Percentiles rank a stretch among this genome's conserved stretches.
Conservation (phyloP, 2,888 invertebrate genomes). For the Trilocha varians region DNA sequence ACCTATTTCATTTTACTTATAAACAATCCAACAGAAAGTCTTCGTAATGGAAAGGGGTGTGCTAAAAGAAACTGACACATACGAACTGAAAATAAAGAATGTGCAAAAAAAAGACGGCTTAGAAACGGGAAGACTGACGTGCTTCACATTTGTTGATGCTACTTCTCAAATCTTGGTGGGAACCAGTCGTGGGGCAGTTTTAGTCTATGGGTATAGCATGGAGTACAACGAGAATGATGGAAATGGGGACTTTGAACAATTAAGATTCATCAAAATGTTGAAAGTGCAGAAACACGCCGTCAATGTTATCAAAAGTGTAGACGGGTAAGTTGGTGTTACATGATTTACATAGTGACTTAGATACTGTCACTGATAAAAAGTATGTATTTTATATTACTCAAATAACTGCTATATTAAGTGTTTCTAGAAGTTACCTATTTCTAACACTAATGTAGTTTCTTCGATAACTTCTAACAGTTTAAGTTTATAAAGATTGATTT, state of each 20-base stretch:
- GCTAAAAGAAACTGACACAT: conserved; percentile 41
- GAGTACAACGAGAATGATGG: conserved; percentile 38
- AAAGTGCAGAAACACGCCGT: conserved; percentile 54
- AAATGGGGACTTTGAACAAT: conserved; percentile 36
- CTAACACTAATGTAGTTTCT: too few relatives aligned
- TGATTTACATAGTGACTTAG: too few relatives aligned
- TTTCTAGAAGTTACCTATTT: too few relatives aligned
- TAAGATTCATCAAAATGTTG: conserved; percentile 62
- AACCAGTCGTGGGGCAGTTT: conserved; percentile 59
- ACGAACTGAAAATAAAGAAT: conserved; percentile 39
- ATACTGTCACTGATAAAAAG: too few relatives aligned
- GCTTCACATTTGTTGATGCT: conserved; percentile 63
- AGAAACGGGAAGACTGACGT: conserved; percentile 57
- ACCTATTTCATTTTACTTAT: neutral
- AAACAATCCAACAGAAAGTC: conserved; percentile 36
- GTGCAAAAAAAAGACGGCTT: conserved; percentile 25
- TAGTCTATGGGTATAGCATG: conserved; percentile 66
- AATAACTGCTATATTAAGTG: too few relatives aligned
- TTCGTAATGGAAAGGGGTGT: conserved; percentile 44
- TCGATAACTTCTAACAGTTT: too few relatives aligned
- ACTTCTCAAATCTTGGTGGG: conserved; percentile 66
- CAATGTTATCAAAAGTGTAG: conserved; percentile 60
- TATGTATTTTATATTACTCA: too few relatives aligned
- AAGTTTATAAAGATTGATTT: too few relatives aligned
- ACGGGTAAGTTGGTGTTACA: conserved; percentile 55